phyloP scores from a whole-genome alignment of 2,797 vertebrate genomes.

The Bradypodion ventrale region DNA sequence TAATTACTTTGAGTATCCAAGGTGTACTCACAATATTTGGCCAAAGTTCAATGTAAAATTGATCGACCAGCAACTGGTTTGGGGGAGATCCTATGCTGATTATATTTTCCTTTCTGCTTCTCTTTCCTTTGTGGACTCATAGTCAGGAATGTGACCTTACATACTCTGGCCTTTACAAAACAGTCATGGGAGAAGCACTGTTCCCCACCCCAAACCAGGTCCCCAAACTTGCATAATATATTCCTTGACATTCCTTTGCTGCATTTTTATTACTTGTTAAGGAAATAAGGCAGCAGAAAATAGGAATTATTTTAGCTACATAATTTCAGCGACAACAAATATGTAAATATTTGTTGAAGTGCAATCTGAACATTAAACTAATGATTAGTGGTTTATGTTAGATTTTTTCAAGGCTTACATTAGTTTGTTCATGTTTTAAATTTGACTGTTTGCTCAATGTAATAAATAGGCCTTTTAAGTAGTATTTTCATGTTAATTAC shows the following conservation, averaged over 20 bases:
- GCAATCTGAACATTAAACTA: not conserved
- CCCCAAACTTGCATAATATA: not conserved
- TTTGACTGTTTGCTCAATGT: not conserved
- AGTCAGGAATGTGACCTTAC: not conserved
- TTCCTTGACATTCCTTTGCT: not conserved
- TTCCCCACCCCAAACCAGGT: not conserved
- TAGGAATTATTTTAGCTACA: conserved; percentile 4
- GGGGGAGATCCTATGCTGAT: not conserved
- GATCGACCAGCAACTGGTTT: too few species aligned
- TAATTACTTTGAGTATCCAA: too few species aligned
- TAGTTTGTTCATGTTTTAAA: not conserved
- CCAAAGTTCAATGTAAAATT: not conserved
- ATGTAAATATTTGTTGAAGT: not conserved
- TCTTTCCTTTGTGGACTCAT: not conserved
- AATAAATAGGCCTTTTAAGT: not conserved
- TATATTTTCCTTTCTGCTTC: not conserved
- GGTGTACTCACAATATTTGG: not conserved
- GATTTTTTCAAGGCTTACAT: not conserved
- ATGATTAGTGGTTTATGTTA: not conserved
- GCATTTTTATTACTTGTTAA: not conserved
- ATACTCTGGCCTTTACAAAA: not conserved
- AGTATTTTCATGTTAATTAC: not conserved
- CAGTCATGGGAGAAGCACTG: not conserved
- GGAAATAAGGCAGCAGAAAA: not conserved
- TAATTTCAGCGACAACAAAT: not conserved